These are phyloP conservation scores for Brachypterus glaber DNA, from an alignment of 2,888 invertebrate species.

Conservation along the genomic window DNA sequence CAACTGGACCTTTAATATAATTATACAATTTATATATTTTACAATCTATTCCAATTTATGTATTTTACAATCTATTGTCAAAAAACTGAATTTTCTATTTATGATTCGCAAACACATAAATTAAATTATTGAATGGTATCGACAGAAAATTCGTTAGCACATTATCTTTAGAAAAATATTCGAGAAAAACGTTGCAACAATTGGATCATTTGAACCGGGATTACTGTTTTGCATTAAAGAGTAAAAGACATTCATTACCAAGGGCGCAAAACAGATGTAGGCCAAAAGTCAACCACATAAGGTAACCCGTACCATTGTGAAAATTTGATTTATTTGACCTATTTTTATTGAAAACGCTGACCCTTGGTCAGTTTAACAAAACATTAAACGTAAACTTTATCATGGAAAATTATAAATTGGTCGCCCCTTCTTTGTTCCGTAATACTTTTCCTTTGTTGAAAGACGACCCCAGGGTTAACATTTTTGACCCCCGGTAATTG, in stretches of 20 bases:
- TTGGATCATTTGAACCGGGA: constrained; percentile 24
- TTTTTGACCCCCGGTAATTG: constrained; percentile 40
- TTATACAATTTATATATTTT: too few relatives aligned
- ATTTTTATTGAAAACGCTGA: constrained; percentile 34
- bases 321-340: constrained; percentile 40
- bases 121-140: constrained; percentile 1
- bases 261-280: constrained; percentile 40
- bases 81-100: too few relatives aligned
- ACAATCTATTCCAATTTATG: too few relatives aligned
- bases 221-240: constrained; percentile 19
- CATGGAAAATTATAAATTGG: constrained; percentile 35
- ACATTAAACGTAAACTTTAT: constrained; percentile 31
- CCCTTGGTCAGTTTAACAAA: constrained; percentile 32
- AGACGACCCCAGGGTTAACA: constrained; percentile 37
- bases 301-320: constrained; percentile 32
- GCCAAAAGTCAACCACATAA: constrained; percentile 40
- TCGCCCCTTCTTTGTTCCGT: constrained; percentile 31
- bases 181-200: constrained; percentile 19
- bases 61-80: too few relatives aligned
- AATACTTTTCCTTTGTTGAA: constrained; percentile 30
- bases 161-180: constrained; percentile 12
- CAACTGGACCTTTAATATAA: too few relatives aligned
- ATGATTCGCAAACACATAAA: too few relatives aligned
- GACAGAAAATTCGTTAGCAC: constrained; percentile 11
- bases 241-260: constrained; percentile 28